Conservation (phyloP, 2,888 invertebrate genomes). For the Erebia palarica region DNA sequence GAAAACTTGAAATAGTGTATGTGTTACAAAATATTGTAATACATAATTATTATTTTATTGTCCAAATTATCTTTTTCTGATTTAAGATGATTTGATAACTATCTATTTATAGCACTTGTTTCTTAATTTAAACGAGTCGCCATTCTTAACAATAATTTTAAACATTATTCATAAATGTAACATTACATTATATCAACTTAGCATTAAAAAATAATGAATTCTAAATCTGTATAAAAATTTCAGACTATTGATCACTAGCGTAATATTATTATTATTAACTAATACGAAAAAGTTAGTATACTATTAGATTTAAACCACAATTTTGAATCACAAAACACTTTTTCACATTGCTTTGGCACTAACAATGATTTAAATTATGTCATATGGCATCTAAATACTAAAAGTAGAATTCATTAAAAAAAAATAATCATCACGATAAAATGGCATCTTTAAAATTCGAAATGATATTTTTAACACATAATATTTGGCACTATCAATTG, state of each 20-base stretch:
- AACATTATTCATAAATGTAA: slow-evolving; percentile 34
- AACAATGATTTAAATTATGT: neutral
- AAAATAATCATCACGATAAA: neutral
- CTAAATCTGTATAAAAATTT: slow-evolving; percentile 17
- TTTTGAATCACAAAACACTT: slow-evolving; percentile 3
- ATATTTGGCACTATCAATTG: slow-evolving; percentile 1
- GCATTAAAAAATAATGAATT: slow-evolving; percentile 24
- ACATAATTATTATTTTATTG: neutral
- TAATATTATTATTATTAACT: slow-evolving; percentile 4
- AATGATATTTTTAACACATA: neutral
- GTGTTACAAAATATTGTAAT: neutral
- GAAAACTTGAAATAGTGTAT: neutral
- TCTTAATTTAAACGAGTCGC: slow-evolving; percentile 4
- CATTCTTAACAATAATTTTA: slow-evolving; percentile 21
- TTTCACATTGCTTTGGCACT: slow-evolving; percentile 31
- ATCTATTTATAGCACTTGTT: slow-evolving; percentile 1
- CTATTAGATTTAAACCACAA: neutral
- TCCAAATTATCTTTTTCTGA: neutral
- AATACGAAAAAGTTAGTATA: neutral
- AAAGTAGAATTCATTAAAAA: neutral
- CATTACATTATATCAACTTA: slow-evolving; percentile 24
- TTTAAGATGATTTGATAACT: neutral
- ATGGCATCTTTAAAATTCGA: neutral
- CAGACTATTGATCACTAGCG: slow-evolving; percentile 23
- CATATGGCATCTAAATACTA: neutral